phyloP scores from a whole-genome alignment of 2,113 vertebrate genomes.

The Toxotes chatareus region DNA sequence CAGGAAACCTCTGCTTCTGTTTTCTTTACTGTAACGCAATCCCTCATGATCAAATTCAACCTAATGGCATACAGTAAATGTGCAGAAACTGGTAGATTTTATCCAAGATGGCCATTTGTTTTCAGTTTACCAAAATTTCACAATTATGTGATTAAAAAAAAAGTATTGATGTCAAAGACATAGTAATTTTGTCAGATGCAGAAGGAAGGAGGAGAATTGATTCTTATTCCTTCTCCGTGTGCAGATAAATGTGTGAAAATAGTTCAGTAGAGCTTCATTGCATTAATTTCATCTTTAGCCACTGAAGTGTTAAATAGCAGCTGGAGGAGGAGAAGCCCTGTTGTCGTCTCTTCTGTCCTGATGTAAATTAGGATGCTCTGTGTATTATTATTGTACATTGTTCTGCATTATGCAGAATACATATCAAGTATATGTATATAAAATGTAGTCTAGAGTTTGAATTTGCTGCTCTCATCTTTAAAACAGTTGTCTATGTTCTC shows the following conservation, averaged over 20 bases:
- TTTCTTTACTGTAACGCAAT: background rate
- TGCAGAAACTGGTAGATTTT: background rate
- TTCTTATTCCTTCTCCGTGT: background rate
- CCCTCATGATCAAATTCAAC: background rate
- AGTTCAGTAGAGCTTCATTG: slow-evolving; percentile 9
- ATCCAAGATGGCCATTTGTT: background rate
- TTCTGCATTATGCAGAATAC: background rate
- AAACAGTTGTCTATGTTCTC: background rate
- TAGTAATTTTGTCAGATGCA: background rate
- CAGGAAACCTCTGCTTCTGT: background rate
- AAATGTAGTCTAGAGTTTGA: too few relatives aligned
- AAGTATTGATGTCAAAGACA: too few relatives aligned
- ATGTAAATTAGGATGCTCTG: slow-evolving; percentile 13
- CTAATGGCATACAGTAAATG: background rate
- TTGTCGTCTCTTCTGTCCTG: slow-evolving; percentile 11
- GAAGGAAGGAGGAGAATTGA: background rate
- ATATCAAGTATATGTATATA: background rate
- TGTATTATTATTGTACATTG: background rate
- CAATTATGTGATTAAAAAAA: too few relatives aligned
- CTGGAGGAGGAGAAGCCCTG: slow-evolving; percentile 15
- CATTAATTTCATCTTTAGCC: background rate
- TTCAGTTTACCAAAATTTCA: background rate
- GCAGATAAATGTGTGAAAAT: background rate
- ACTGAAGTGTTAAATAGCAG: slow-evolving; percentile 4
- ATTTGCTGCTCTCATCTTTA: background rate